Evolutionary conservation across 1,140 invertebrate species (phyloP).

Genomic region (Cherax quadricarinatus): DNA sequence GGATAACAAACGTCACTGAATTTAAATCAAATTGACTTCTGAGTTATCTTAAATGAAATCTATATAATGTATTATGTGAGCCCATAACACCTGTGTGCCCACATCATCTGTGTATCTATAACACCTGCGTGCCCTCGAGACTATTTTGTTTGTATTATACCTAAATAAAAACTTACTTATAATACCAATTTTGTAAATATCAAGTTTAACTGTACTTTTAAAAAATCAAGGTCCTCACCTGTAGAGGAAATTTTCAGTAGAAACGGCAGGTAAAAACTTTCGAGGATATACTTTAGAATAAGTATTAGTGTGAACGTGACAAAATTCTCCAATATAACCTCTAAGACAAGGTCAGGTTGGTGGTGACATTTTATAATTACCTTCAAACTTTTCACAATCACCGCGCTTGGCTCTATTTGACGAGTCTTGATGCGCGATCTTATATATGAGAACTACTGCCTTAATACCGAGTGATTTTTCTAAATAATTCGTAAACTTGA

Average conservation of each 20-base stretch:
- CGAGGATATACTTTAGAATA: background rate
- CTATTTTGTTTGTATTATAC: background rate
- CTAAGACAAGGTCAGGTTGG: conserved; percentile 34
- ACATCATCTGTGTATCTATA: no score
- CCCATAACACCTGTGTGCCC: no score
- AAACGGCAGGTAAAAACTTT: background rate
- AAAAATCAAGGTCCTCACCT: background rate
- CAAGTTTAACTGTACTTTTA: background rate
- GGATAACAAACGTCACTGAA: background rate
- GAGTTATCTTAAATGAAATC: no score
- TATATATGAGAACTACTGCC: background rate
- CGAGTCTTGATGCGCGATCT: conserved; percentile 36
- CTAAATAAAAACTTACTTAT: background rate
- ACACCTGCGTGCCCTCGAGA: no score
- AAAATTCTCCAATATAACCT: conserved; percentile 23
- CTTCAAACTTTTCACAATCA: conserved; percentile 66
- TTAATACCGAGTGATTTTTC: background rate
- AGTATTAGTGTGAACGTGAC: conserved; percentile 19
- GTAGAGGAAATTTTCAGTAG: background rate
- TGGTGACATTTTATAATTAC: conserved; percentile 67
- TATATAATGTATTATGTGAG: no score
- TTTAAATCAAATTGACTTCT: no score
- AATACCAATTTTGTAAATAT: background rate
- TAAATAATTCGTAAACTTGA: background rate
- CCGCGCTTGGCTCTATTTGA: conserved; percentile 46